Conservation (phyloP, 2,797 vertebrate genomes). For the Brachyrhaphis roseni region DNA sequence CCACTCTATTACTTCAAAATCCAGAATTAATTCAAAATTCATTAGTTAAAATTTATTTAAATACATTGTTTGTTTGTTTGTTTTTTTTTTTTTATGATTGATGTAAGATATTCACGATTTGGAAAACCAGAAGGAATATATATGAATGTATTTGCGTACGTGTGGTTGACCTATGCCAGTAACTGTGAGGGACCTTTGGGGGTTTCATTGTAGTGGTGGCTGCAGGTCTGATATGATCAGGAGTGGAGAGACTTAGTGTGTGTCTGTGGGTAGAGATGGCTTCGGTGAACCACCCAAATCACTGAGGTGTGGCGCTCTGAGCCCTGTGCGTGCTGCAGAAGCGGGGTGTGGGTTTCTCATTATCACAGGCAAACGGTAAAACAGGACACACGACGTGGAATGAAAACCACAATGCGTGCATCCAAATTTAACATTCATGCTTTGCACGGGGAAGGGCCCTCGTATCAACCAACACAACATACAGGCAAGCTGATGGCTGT, state of each 20-base stretch:
- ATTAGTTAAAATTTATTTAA: neutral
- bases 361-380: slow-evolving; percentile 39
- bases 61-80: neutral
- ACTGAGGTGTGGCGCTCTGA: slow-evolving; percentile 23
- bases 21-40: neutral
- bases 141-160: slow-evolving; percentile 6
- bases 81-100: neutral
- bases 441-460: slow-evolving; percentile 28
- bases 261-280: slow-evolving; percentile 30
- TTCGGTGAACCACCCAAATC: slow-evolving; percentile 39
- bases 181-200: slow-evolving; percentile 37
- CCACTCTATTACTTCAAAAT: neutral
- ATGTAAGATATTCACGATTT: neutral
- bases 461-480: slow-evolving; percentile 19
- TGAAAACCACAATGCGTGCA: neutral
- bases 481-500: slow-evolving; percentile 35
- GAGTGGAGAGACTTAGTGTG: slow-evolving; percentile 11
- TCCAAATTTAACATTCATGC: slow-evolving; percentile 33
- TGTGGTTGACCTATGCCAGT: slow-evolving; percentile 37
- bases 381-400: slow-evolving; percentile 2
- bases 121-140: neutral
- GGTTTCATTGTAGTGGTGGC: slow-evolving; percentile 35
- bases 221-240: slow-evolving; percentile 48
- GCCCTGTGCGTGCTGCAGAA: slow-evolving; percentile 38
- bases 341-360: slow-evolving; percentile 37